Base-by-base conservation (phyloP, 37 sponge, comb jelly and placozoan species). In the Beroe forskalii region DNA sequence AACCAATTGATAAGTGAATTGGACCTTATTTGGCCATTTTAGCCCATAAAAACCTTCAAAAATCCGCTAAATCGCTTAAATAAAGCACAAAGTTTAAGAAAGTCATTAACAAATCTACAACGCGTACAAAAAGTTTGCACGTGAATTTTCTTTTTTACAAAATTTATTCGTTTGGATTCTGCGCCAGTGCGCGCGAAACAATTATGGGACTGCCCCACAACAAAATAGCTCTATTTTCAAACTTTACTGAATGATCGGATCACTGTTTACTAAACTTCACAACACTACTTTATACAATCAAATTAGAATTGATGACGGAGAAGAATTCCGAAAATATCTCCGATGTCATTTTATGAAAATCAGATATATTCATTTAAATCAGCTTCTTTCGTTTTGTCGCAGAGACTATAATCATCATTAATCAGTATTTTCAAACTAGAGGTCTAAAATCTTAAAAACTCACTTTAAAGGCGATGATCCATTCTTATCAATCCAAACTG, bases 401-500 rank as follows among this genome's bases (percentile, higher is more conserved):
- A n/a, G n/a, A n/a, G n/a, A n/a, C n/a, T n/a, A n/a, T n/a, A n/a
- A n/a, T n/a, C n/a, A n/a, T n/a, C n/a, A n/a, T n/a, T n/a, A n/a
- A n/a, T n/a, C n/a, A n/a, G n/a, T 55, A 55, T 55, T 55, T 55
- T 9, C 9, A n/a, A 63, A 63, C 66, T 20, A 23, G n/a, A 63
- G 25, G 9, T 55, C 17, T 55, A 55, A 55, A 55, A 55, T 55
- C 60, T 30, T 30, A 6, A 36, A 1, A 90, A 64, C 67, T 90
- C 37, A 90, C 66, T 90, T 32, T 9, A 66, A 8, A 20, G 66
- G 67, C 30, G 66, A 66, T 8, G 67, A 37, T 48, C 90, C 67
- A 61, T 23, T 23, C 27, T 62, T 62, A 33, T 62, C 67, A 33
- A 90, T 64, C 24, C 22, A 42, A 35, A 64, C 67, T 6, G 67